Conservation (phyloP, 1,140 invertebrate species). For the Rhyacophila brunnea region DNA sequence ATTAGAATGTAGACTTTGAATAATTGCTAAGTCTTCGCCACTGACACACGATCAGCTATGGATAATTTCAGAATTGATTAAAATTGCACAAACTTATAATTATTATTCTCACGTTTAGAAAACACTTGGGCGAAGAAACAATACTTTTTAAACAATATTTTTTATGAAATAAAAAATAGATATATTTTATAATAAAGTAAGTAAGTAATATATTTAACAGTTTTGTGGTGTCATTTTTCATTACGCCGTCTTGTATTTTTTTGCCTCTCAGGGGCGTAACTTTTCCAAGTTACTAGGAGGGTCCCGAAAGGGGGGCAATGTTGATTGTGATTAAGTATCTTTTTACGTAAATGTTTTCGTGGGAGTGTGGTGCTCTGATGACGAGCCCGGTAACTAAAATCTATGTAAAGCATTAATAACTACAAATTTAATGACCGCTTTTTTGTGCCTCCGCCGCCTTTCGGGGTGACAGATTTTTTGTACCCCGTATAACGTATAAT, state of each 20-base stretch:
- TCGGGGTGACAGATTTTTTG: not conserved
- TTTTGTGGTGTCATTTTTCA: not conserved
- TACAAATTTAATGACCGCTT: conserved; percentile 1
- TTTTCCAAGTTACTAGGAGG: not conserved
- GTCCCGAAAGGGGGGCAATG: not conserved
- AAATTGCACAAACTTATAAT: too few species aligned
- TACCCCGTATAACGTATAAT: too few species aligned
- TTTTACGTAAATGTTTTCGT: conserved; percentile 1
- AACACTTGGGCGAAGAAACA: too few species aligned
- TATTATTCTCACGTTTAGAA: too few species aligned
- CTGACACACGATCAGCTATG: too few species aligned
- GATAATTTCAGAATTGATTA: too few species aligned
- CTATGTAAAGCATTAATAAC: not conserved
- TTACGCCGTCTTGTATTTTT: not conserved
- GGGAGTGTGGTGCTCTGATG: not conserved
- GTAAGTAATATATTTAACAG: not conserved
- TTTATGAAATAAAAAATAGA: too few species aligned
- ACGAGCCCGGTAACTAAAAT: not conserved
- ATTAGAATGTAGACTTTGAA: too few species aligned
- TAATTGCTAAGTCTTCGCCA: too few species aligned
- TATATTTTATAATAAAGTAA: too few species aligned
- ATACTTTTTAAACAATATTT: too few species aligned
- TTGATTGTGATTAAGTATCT: conserved; percentile 4
- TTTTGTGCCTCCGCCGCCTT: not conserved
- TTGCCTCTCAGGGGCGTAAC: not conserved